phyloP scores from a whole-genome alignment of 2,797 vertebrate species.

The Champsocephalus gunnari region DNA sequence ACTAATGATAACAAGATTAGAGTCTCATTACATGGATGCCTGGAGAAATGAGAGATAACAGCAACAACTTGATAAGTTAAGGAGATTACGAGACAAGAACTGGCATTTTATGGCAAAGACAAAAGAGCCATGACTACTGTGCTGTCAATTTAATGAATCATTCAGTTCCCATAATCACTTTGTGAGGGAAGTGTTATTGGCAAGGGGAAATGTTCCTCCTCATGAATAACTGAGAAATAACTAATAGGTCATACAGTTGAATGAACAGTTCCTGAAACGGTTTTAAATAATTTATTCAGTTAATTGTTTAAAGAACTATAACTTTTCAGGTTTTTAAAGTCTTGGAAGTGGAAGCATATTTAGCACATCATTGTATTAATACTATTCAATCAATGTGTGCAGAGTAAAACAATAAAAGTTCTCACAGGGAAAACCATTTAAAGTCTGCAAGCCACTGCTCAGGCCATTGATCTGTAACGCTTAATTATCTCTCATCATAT shows the following conservation, averaged over 20 bases:
- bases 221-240: conserved; percentile 37
- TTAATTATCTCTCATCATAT: conserved; percentile 42
- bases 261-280: conserved; percentile 20
- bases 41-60: conserved; percentile 45
- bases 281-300: conserved; percentile 30
- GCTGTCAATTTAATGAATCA: conserved; percentile 59
- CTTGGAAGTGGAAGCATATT: conserved; percentile 24
- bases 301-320: conserved; percentile 13
- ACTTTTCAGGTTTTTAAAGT: conserved; percentile 5
- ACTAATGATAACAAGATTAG: conserved; percentile 52
- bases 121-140: conserved; percentile 37
- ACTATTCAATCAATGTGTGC: neutral
- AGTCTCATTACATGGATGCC: conserved; percentile 44
- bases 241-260: conserved; percentile 22
- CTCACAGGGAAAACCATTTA: neutral
- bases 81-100: conserved; percentile 36
- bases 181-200: conserved; percentile 50
- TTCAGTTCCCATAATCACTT: conserved; percentile 58
- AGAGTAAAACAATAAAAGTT: conserved; percentile 16
- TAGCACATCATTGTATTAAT: conserved; percentile 28
- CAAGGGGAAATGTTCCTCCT: conserved; percentile 34
- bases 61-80: conserved; percentile 40
- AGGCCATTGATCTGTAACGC: conserved; percentile 37
- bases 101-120: conserved; percentile 51
- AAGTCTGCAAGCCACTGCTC: conserved; percentile 14